Base-by-base conservation (phyloP, 2,888 invertebrate genomes). In the Rhagonycha lutea region DNA sequence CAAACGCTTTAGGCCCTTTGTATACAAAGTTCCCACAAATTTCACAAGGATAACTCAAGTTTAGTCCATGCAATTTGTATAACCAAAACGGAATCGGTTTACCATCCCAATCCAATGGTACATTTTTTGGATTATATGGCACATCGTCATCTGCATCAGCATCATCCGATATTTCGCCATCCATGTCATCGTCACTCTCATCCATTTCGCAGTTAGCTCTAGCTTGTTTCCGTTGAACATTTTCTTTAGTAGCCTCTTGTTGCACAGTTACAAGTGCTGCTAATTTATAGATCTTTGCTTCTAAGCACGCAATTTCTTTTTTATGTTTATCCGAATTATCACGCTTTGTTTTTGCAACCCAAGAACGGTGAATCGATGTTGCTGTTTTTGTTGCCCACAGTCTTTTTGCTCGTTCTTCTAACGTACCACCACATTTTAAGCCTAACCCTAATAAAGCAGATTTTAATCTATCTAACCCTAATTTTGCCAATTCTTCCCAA, bases 11-110 rank as follows among this genome's bases (percentile, higher is more conserved):
- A 0, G 99, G 99, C 0, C 99, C 99, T 85, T 95, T 98, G 89
- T 99, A 99, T 0, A 97, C 96, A 84, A 95, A 98, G 89, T 99
- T 99, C 23, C 99, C 99, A 87, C 99, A 99, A 80, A 99, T 99
- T 88, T 99, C 99, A 87, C 99, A 99, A 75, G 96, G 97, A 88
- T 99, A 99, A 86, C 97, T 98, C 79, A 99, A 98, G 87, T 99
- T 99, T 8, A 99, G 90, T 0, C 99, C 99, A 86, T 99, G 99
- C 7, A 99, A 90, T 87, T 99, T 99, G 89, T 99, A 99, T 73
- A 99, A 88, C 99, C 99, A 99, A 88, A 98, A 99, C 0, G 99
- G 98, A 80, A 94, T 94, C 0, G 93, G 93, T 90, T 98, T 99
- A 72, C 98, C 98, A 89, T 99, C 98, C 98, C 98, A 99, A 0